Evolutionary conservation across 2,797 vertebrate species (phyloP).

Genomic region (Poeciliopsis infans): DNA sequence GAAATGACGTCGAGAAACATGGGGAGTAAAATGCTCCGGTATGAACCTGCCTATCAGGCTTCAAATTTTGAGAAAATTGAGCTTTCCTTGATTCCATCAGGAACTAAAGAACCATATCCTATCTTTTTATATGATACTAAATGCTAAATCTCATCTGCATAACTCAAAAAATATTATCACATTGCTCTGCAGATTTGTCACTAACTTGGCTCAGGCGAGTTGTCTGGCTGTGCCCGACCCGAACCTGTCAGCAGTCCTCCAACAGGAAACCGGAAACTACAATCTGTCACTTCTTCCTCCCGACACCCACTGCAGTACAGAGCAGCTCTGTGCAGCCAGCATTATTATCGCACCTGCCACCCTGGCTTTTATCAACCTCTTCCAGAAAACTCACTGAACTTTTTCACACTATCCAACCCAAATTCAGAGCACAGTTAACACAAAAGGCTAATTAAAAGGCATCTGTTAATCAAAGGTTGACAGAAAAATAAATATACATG

Average conservation of each 20-base stretch:
- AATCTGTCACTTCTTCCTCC: constrained; percentile 67
- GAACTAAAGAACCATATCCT: background rate
- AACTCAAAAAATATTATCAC: constrained; percentile 35
- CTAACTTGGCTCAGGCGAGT: constrained; percentile 55
- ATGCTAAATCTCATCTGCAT: constrained; percentile 7
- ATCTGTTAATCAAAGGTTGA: background rate
- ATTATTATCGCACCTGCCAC: constrained; percentile 29
- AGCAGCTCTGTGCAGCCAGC: constrained; percentile 21
- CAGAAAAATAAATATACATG: background rate
- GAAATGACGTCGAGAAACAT: background rate
- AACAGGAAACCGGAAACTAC: constrained; percentile 56
- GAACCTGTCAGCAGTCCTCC: constrained; percentile 51
- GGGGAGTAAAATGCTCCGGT: background rate
- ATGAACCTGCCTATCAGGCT: constrained; percentile 29
- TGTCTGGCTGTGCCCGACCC: constrained; percentile 36
- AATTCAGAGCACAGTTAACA: background rate
- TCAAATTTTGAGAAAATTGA: constrained; percentile 13
- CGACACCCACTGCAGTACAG: constrained; percentile 39
- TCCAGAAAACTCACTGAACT: constrained; percentile 11
- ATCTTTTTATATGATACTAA: background rate
- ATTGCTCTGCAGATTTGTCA: constrained; percentile 48
- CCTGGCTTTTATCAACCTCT: constrained; percentile 21
- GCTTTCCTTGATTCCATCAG: background rate
- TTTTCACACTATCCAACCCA: background rate
- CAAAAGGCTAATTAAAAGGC: background rate